Conservation (phyloP, 2,113 vertebrate species). For the Nymphicus hollandicus region DNA sequence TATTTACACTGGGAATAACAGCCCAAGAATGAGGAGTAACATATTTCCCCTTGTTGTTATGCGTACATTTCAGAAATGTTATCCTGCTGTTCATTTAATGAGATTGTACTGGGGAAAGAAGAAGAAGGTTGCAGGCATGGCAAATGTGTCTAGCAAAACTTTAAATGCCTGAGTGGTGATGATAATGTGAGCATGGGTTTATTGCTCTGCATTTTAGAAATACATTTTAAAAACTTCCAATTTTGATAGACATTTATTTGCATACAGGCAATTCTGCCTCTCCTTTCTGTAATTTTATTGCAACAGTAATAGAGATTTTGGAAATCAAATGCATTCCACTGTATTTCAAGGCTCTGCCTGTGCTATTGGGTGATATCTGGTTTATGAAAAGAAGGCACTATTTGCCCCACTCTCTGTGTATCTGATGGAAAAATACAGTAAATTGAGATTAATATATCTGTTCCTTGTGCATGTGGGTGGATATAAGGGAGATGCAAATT, state of each 20-base stretch:
- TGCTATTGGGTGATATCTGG: background rate
- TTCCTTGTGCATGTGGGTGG: background rate
- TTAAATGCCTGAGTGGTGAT: background rate
- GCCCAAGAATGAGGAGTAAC: background rate
- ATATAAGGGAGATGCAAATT: background rate
- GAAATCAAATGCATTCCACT: background rate
- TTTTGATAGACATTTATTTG: conserved; percentile 12
- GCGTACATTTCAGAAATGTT: background rate
- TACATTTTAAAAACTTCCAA: background rate
- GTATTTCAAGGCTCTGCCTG: background rate
- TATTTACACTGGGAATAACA: background rate
- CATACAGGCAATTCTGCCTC: background rate
- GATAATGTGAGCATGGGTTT: background rate
- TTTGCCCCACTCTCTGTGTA: background rate
- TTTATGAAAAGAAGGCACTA: background rate
- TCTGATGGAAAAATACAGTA: background rate
- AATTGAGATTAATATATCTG: background rate
- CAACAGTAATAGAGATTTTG: background rate
- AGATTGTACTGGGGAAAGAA: background rate
- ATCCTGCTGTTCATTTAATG: conserved; percentile 20
- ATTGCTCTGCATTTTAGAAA: conserved; percentile 34
- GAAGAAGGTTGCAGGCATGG: background rate
- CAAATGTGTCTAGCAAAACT: background rate
- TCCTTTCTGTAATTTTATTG: conserved; percentile 7
- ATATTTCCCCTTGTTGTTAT: background rate